These are phyloP conservation scores for Acinonyx jubatus DNA, from an alignment of 2,113 vertebrate genomes.

Conservation along the genomic window DNA sequence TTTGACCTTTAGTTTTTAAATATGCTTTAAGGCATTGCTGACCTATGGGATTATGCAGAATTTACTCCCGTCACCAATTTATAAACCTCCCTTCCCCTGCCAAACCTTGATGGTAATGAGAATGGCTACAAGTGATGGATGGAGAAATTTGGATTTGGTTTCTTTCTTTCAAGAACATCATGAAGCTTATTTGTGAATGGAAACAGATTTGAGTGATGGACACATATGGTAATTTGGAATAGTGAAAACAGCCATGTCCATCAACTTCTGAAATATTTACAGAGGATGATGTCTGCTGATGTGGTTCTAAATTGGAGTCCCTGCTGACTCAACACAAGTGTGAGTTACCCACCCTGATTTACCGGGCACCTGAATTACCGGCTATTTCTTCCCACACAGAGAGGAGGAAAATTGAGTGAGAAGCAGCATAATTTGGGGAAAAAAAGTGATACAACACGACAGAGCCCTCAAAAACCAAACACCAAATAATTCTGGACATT, in stretches of 20 bases:
- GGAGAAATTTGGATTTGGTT: conserved; percentile 53
- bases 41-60: conserved; percentile 46
- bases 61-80: background rate
- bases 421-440: background rate
- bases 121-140: conserved; percentile 26
- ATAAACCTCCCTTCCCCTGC: background rate
- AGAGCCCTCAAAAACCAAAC: background rate
- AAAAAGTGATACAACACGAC: background rate
- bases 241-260: conserved; percentile 55
- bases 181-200: conserved; percentile 73
- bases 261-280: conserved; percentile 75
- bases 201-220: conserved; percentile 69
- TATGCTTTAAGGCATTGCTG: conserved; percentile 40
- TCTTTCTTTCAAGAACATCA: conserved; percentile 14
- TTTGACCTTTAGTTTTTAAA: conserved; percentile 66
- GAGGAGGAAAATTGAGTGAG: background rate
- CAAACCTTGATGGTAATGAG: conserved; percentile 9
- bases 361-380: conserved; percentile 24
- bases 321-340: conserved; percentile 58
- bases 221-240: conserved; percentile 59
- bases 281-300: conserved; percentile 61
- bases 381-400: conserved; percentile 48
- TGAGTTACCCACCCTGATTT: conserved; percentile 37
- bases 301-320: conserved; percentile 60
- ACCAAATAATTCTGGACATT: background rate